Percentiles rank a stretch among this genome's conserved stretches.
These are phyloP conservation scores for Catamblyrhynchus diadema DNA, from an alignment of 2,797 vertebrate genomes.

Conservation along the genomic window DNA sequence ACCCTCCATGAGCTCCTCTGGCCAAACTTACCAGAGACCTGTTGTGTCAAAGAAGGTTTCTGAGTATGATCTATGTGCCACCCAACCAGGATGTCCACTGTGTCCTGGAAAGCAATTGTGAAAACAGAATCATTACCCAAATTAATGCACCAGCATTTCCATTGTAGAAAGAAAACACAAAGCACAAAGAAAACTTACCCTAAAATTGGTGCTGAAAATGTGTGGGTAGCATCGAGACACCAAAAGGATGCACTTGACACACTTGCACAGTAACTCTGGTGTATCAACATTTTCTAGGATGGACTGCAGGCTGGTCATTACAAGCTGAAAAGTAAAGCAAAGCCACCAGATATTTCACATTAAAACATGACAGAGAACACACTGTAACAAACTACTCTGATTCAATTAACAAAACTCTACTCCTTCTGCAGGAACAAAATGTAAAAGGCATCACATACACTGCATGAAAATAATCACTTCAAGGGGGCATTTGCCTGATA, in stretches of 20 bases:
- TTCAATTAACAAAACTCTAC: background rate
- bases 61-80: constrained; percentile 99
- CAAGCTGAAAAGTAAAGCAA: constrained; percentile 80
- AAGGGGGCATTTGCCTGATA: background rate
- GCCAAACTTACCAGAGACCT: constrained; percentile 89
- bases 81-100: constrained; percentile 97
- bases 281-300: constrained; percentile 98
- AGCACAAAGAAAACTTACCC: constrained; percentile 78
- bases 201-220: constrained; percentile 98
- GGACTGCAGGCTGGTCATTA: constrained; percentile 97
- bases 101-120: constrained; percentile 83
- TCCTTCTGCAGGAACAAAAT: background rate
- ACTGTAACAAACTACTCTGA: background rate
- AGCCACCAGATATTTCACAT: background rate
- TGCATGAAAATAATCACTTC: background rate
- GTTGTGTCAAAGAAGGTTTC: constrained; percentile 89
- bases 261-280: constrained; percentile 94
- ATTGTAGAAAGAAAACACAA: background rate
- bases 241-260: constrained; percentile 95
- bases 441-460: background rate
- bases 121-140: background rate
- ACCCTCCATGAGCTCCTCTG: background rate
- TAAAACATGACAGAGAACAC: background rate
- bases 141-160: background rate
- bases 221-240: constrained; percentile 96